Conservation (phyloP, 2,888 invertebrate genomes). For the Apotomis turbidana region DNA sequence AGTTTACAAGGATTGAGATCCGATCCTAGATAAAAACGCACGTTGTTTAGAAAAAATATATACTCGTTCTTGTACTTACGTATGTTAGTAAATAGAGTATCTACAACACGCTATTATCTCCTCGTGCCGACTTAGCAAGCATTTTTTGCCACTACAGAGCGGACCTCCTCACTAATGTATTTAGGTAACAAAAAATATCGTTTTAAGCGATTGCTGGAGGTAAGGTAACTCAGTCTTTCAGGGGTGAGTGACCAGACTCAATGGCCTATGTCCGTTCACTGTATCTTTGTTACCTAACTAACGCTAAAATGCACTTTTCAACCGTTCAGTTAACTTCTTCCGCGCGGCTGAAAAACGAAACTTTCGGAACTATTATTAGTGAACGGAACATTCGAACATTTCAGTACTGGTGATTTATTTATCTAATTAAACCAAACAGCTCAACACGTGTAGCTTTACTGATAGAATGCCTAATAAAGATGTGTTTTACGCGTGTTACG, state of each 20-base stretch:
- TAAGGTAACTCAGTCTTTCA: slow-evolving; percentile 58
- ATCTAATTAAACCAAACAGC: slow-evolving; percentile 8
- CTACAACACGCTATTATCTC: background rate
- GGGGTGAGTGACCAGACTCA: slow-evolving; percentile 73
- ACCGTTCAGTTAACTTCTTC: slow-evolving; percentile 30
- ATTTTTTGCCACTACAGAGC: background rate
- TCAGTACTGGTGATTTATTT: background rate
- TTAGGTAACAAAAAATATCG: slow-evolving; percentile 41
- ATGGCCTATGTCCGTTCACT: slow-evolving; percentile 62
- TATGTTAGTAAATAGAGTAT: background rate
- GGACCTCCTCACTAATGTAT: background rate
- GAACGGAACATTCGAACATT: background rate
- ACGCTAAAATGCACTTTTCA: slow-evolving; percentile 35
- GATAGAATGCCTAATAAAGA: slow-evolving; percentile 4
- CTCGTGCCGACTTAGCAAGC: background rate
- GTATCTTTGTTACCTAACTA: slow-evolving; percentile 43
- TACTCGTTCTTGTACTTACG: too few relatives aligned
- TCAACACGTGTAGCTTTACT: slow-evolving; percentile 31
- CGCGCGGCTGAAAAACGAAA: slow-evolving; percentile 22
- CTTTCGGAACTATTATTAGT: slow-evolving; percentile 24
- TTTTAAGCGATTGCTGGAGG: slow-evolving; percentile 54
- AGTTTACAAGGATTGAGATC: too few relatives aligned
- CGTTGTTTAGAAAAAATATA: too few relatives aligned
- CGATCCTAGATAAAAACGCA: too few relatives aligned
- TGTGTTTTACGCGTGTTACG: slow-evolving; percentile 6